phyloP scores from a whole-genome alignment of 2,113 vertebrate genomes.

The Chascanopsetta lugubris region DNA sequence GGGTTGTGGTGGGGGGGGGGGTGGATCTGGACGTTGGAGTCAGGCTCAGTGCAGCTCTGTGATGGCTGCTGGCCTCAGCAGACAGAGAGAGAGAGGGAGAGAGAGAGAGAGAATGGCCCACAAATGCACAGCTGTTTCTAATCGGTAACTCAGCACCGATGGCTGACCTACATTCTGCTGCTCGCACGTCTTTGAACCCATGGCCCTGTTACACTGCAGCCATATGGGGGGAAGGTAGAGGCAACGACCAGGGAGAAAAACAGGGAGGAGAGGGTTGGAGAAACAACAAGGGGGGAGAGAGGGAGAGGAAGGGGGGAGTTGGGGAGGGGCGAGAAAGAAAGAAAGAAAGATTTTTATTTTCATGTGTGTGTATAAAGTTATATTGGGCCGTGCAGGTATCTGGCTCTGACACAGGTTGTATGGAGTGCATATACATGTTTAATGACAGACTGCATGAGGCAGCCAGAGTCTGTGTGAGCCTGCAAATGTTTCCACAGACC shows the following conservation, averaged over 20 bases:
- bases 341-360: not conserved
- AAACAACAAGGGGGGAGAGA: conserved; percentile 15
- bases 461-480: conserved; percentile 47
- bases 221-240: conserved; percentile 68
- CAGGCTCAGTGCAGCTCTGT: conserved; percentile 24
- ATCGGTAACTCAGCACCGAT: conserved; percentile 80
- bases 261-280: conserved; percentile 53
- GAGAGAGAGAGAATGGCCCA: conserved; percentile 61
- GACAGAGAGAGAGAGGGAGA: not conserved
- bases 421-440: conserved; percentile 39
- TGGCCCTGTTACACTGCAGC: conserved; percentile 71
- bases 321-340: not conserved
- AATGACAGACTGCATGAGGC: conserved; percentile 52
- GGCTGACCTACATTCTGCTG: conserved; percentile 81
- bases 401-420: conserved; percentile 31
- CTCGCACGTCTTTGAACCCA: conserved; percentile 76
- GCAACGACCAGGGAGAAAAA: conserved; percentile 65
- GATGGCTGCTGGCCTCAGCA: conserved; percentile 42
- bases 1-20: not conserved
- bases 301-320: too few relatives aligned
- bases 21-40: conserved; percentile 18
- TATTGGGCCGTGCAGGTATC: conserved; percentile 34
- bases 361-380: not conserved
- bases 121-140: conserved; percentile 80
- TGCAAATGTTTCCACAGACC: conserved; percentile 66